A percentile compares a stretch with the other conserved stretches of the same genome.
Evolutionary conservation across 2,888 invertebrate species (phyloP).

Genomic region (Adelognathus sp.): DNA sequence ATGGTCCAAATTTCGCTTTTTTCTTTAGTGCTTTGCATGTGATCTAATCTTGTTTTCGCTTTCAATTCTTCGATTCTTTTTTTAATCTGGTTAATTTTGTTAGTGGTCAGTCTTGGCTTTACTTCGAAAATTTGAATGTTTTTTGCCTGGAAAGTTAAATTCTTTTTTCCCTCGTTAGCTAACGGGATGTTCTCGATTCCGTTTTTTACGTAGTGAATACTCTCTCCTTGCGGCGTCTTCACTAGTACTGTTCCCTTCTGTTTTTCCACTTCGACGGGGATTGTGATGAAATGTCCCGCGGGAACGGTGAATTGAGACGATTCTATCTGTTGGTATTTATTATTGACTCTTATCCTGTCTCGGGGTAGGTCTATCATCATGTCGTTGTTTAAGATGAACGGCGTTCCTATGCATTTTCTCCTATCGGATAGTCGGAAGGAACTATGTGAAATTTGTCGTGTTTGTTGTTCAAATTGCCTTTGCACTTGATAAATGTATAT

Average conservation of each 20-base stretch:
- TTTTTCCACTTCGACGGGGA: slow-evolving; percentile 30
- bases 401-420: slow-evolving; percentile 40
- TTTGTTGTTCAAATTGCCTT: slow-evolving; percentile 34
- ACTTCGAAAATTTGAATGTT: slow-evolving; percentile 33
- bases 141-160: slow-evolving; percentile 24
- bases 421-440: slow-evolving; percentile 35
- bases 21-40: neutral
- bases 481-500: slow-evolving; percentile 32
- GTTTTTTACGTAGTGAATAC: slow-evolving; percentile 36
- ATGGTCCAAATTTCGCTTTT: slow-evolving; percentile 33
- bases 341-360: slow-evolving; percentile 24
- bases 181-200: slow-evolving; percentile 38
- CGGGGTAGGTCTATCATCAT: slow-evolving; percentile 36
- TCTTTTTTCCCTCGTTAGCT: slow-evolving; percentile 40
- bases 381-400: slow-evolving; percentile 36
- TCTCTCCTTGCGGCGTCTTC: slow-evolving; percentile 40
- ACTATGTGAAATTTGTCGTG: slow-evolving; percentile 40
- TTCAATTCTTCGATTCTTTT: slow-evolving; percentile 12
- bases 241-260: slow-evolving; percentile 32
- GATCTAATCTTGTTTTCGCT: neutral
- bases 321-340: slow-evolving; percentile 25
- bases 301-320: slow-evolving; percentile 26
- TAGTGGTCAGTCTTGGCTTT: slow-evolving; percentile 1
- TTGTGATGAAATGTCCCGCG: slow-evolving; percentile 36
- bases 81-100: slow-evolving; percentile 28